Evolutionary conservation across 2,888 invertebrate genomes (phyloP).

Genomic region (Dolichomitus sp.): DNA sequence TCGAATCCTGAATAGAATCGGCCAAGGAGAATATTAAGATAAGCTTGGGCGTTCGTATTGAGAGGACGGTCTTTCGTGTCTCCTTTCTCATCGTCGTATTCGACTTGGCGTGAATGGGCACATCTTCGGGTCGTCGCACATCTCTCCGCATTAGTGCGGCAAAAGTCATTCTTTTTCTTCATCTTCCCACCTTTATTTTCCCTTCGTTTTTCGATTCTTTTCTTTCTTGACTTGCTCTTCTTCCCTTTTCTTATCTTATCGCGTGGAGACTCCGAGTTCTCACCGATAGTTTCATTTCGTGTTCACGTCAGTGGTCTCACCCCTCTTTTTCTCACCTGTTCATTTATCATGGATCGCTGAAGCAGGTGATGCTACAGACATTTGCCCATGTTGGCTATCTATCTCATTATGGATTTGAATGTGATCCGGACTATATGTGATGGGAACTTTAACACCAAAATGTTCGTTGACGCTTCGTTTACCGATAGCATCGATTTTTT

Average conservation of each 20-base stretch:
- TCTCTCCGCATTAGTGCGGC: conserved; percentile 3
- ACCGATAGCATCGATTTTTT: background rate
- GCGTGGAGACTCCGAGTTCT: conserved; percentile 10
- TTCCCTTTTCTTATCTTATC: conserved; percentile 23
- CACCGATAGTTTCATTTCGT: conserved; percentile 64
- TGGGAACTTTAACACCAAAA: too few relatives aligned
- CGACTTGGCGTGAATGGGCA: conserved; percentile 67
- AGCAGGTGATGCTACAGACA: conserved; percentile 35
- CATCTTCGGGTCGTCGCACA: conserved; percentile 48
- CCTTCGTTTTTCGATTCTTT: conserved; percentile 14
- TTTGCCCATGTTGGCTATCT: background rate
- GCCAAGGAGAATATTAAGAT: conserved; percentile 73
- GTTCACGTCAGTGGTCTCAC: conserved; percentile 42
- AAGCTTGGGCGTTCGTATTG: conserved; percentile 64
- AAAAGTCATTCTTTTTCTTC: conserved; percentile 36
- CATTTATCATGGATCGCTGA: conserved; percentile 58
- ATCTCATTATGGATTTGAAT: background rate
- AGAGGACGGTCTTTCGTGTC: conserved; percentile 28
- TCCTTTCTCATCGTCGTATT: conserved; percentile 34
- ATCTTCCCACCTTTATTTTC: conserved; percentile 15
- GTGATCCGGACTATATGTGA: background rate
- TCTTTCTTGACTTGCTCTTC: conserved; percentile 5
- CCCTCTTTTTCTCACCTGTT: conserved; percentile 46
- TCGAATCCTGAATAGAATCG: conserved; percentile 70
- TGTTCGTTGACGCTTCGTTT: too few relatives aligned